Base-by-base conservation (phyloP, 2,888 invertebrate species). In the Chelonus formosanus region DNA sequence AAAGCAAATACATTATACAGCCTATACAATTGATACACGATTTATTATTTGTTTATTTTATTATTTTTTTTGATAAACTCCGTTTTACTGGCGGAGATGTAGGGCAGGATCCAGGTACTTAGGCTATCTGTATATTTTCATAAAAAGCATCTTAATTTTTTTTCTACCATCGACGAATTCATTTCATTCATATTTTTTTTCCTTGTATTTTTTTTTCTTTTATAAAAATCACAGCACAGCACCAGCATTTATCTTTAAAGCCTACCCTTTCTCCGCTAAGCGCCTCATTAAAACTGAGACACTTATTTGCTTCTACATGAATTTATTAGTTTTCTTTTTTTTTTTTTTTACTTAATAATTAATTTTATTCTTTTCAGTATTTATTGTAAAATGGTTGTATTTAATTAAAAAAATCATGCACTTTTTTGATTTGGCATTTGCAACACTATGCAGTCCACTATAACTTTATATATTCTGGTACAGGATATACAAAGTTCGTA, bases 211-310 rank as follows among this genome's bases (percentile, higher is more conserved):
- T 73, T 71, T 68, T 73, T 59, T 71, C 68, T 74, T 76, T 76
- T 78, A 80, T 75, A 80, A 81, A 82, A 80, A 82, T 80, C 80
- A 80, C 80, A 81, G 80, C 80, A 76, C 80, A 80, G 81, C 81
- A 79, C 80, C 80, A 79, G 78, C 78, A 77, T 76, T 78, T 75
- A 76, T 75, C 70, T 75, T 75, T 72, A 75, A 78, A 79, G 76
- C 78, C 79, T 72, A 77, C 74, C 76, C 68, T 72, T 73, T 73
- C 73, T 76, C 76, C 76, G 71, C 73, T 68, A 68, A 72, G 57
- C 68, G 74, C 72, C 78, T 70, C 77, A 78, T 74, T 79, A 78
- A 80, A 79, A 80, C 77, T 79, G 78, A 77, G 75, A 74, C 75
- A 67, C 64, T 68, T 67, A 44, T 58, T 63, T 63, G 61, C 63